Conservation (phyloP, 2,888 invertebrate species). For the Thereva unica region DNA sequence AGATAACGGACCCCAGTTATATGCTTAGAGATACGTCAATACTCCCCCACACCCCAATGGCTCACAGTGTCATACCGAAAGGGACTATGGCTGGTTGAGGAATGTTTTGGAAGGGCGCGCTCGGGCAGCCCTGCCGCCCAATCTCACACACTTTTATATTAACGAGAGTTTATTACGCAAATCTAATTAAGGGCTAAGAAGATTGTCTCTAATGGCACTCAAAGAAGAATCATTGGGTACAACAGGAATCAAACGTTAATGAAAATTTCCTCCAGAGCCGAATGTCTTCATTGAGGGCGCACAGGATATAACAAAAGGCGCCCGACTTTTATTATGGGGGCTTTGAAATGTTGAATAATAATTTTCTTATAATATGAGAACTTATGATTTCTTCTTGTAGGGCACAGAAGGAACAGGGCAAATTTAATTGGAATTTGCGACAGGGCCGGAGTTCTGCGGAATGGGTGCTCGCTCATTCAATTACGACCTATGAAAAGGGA, state of each 20-base stretch:
- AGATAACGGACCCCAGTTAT: conserved; percentile 2
- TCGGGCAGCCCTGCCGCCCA: not conserved
- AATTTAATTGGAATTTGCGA: too few species aligned
- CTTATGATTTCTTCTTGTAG: conserved; percentile 1
- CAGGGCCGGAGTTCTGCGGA: too few species aligned
- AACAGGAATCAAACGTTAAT: conserved; percentile 31
- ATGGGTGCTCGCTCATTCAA: too few species aligned
- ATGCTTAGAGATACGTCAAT: conserved; percentile 1
- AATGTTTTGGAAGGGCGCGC: not conserved
- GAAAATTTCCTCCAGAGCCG: conserved; percentile 14
- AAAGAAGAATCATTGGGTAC: conserved; percentile 28
- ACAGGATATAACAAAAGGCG: not conserved
- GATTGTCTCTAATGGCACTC: conserved; percentile 32
- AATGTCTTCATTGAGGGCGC: not conserved
- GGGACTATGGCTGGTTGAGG: too few species aligned
- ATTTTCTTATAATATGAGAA: conserved; percentile 9
- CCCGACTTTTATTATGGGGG: conserved; percentile 1
- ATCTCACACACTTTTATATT: conserved; percentile 23
- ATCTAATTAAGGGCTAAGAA: conserved; percentile 31
- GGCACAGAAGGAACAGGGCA: not conserved
- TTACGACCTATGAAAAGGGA: too few species aligned
- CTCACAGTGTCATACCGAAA: too few species aligned
- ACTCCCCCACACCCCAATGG: not conserved
- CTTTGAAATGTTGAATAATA: conserved; percentile 8
- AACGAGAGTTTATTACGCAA: conserved; percentile 30